Percentiles rank a stretch among this genome's conserved stretches.
Evolutionary conservation across 2,888 invertebrate species (phyloP).

Genomic region (Athrips mouffetella): DNA sequence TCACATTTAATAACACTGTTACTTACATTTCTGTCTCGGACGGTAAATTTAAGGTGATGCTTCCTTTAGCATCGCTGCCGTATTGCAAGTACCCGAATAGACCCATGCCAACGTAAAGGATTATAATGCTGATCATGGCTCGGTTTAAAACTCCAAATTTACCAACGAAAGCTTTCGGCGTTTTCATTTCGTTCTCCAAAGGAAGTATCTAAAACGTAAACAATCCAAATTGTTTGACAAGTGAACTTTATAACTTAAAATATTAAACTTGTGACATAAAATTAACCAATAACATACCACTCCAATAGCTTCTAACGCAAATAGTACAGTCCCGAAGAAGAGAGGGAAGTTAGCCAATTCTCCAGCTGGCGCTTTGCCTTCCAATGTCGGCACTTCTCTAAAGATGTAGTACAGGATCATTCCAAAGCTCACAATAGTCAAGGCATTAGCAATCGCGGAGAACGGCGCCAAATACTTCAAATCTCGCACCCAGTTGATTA

Average conservation of each 20-base stretch:
- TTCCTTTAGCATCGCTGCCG: conserved; percentile 84
- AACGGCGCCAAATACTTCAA: conserved; percentile 93
- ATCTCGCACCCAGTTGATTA: conserved; percentile 90
- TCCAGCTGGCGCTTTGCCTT: conserved; percentile 81
- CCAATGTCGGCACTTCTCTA: conserved; percentile 81
- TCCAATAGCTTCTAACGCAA: conserved; percentile 96
- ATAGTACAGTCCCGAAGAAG: conserved; percentile 97
- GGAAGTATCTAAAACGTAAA: conserved; percentile 86
- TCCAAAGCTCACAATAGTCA: conserved; percentile 89
- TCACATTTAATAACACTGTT: not conserved
- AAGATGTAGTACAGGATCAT: conserved; percentile 93
- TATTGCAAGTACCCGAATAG: conserved; percentile 94
- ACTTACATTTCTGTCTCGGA: conserved; percentile 79
- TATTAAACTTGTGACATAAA: conserved; percentile 4
- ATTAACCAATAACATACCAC: no score
- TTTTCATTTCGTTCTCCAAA: conserved; percentile 96
- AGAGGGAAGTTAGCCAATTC: conserved; percentile 86
- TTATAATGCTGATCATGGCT: conserved; percentile 88
- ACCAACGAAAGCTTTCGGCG: conserved; percentile 88
- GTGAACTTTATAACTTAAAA: not conserved
- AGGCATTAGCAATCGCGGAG: conserved; percentile 91
- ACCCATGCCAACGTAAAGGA: conserved; percentile 92
- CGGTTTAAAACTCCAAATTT: conserved; percentile 90
- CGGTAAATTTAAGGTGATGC: conserved; percentile 92
- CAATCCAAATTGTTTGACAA: not conserved